These are phyloP conservation scores for Gobius niger DNA, from an alignment of 2,113 vertebrate species.

Conservation along the genomic window DNA sequence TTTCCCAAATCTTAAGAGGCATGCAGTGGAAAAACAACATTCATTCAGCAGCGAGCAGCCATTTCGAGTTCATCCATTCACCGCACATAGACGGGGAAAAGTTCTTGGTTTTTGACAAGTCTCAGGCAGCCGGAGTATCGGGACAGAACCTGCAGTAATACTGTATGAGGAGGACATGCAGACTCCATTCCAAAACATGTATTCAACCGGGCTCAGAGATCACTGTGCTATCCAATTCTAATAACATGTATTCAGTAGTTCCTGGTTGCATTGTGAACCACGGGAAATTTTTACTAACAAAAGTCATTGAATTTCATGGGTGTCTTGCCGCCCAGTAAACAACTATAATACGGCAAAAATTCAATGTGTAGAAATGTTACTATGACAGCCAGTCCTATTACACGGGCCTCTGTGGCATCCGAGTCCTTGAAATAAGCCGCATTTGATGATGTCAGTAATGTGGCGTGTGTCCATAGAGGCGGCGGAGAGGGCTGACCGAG, in stretches of 20 bases:
- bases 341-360: constrained; percentile 19
- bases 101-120: background rate
- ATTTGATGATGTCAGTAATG: constrained; percentile 69
- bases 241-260: background rate
- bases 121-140: background rate
- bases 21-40: background rate
- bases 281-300: background rate
- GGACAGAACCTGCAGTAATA: background rate
- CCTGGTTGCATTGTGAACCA: background rate
- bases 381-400: constrained; percentile 52
- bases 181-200: background rate
- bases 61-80: background rate
- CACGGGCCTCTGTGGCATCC: constrained; percentile 41
- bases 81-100: background rate
- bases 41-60: background rate
- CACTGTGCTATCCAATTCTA: background rate
- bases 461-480: constrained; percentile 49
- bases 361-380: constrained; percentile 7
- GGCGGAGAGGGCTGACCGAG: constrained; percentile 37
- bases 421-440: constrained; percentile 60
- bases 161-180: background rate
- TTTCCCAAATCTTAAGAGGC: too few relatives aligned
- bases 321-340: constrained; percentile 21
- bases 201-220: background rate
- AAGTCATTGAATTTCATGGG: constrained; percentile 1